Conservation (phyloP, 2,888 invertebrate genomes). For the Suillia variegata region DNA sequence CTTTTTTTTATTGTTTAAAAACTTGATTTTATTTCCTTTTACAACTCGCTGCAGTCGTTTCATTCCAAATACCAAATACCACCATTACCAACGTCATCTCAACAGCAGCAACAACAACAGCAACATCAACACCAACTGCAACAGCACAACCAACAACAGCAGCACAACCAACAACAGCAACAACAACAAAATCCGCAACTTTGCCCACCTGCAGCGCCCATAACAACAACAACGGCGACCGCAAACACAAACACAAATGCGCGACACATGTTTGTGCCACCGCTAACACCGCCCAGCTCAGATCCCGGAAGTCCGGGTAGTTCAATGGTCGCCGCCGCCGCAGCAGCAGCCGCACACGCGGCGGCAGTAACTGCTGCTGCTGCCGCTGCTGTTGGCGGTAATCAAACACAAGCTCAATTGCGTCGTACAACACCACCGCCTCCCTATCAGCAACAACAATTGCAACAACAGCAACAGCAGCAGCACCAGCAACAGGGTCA, state of each 20-base stretch:
- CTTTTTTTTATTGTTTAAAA: too few relatives aligned
- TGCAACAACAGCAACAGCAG: constrained; percentile 35
- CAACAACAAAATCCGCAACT: constrained; percentile 47
- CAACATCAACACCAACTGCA: constrained; percentile 41
- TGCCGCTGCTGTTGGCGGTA: constrained; percentile 61
- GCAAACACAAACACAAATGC: too few relatives aligned
- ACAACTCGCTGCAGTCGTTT: constrained; percentile 43
- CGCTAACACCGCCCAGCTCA: constrained; percentile 85
- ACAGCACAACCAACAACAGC: constrained; percentile 43
- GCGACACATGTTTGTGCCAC: constrained; percentile 79
- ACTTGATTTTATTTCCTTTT: too few relatives aligned
- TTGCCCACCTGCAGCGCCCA: constrained; percentile 52
- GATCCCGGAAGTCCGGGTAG: constrained; percentile 84
- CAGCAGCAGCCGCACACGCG: constrained; percentile 48
- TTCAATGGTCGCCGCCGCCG: constrained; percentile 68
- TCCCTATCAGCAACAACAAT: constrained; percentile 50
- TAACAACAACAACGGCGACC: too few relatives aligned
- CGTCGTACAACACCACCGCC: constrained; percentile 54
- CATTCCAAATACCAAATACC: constrained; percentile 59
- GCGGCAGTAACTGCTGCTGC: constrained; percentile 44
- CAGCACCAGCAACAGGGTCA: constrained; percentile 43
- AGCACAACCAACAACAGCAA: constrained; percentile 40
- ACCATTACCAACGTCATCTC: constrained; percentile 44
- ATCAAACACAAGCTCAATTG: constrained; percentile 44
- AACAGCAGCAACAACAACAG: constrained; percentile 33